Conservation (phyloP, 2,113 vertebrate genomes). For the Sylvietta virens region DNA sequence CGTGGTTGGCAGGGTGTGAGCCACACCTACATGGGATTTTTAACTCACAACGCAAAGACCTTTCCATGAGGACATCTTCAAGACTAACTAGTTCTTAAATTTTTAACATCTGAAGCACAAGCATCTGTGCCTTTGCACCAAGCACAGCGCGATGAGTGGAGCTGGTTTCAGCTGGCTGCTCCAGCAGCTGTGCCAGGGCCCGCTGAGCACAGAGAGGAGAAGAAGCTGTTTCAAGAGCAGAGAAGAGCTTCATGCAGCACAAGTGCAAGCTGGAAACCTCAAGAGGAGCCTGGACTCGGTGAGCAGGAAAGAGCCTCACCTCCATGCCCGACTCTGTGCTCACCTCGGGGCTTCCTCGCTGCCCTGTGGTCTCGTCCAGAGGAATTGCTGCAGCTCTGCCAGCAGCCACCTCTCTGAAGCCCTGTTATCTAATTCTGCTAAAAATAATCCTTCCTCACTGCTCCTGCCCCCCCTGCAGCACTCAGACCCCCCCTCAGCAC, state of each 20-base stretch:
- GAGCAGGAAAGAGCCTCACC: not conserved
- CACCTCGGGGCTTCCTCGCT: rapidly evolving
- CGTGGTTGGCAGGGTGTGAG: rapidly evolving
- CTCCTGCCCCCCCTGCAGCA: not conserved
- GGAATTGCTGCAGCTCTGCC: not conserved
- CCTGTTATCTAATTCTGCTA: not conserved
- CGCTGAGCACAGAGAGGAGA: not conserved
- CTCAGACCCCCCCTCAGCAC: not conserved
- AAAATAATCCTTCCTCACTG: not conserved
- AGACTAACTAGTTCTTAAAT: not conserved
- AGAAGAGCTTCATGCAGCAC: not conserved
- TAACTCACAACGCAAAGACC: rapidly evolving
- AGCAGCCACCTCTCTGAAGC: not conserved
- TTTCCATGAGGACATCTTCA: not conserved
- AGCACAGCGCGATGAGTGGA: rapidly evolving
- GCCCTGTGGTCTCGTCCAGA: not conserved
- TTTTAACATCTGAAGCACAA: not conserved
- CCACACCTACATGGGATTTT: not conserved
- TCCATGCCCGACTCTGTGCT: rapidly evolving
- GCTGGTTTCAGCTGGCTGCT: not conserved
- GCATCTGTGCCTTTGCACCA: not conserved
- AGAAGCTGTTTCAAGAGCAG: not conserved
- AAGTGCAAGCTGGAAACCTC: not conserved
- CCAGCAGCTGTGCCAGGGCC: not conserved
- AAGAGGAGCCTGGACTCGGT: not conserved